A percentile compares a stretch with the other conserved stretches of the same genome.
These are phyloP conservation scores for Drosophila nannoptera DNA, from an alignment of 1,140 invertebrate species.

Conservation along the genomic window DNA sequence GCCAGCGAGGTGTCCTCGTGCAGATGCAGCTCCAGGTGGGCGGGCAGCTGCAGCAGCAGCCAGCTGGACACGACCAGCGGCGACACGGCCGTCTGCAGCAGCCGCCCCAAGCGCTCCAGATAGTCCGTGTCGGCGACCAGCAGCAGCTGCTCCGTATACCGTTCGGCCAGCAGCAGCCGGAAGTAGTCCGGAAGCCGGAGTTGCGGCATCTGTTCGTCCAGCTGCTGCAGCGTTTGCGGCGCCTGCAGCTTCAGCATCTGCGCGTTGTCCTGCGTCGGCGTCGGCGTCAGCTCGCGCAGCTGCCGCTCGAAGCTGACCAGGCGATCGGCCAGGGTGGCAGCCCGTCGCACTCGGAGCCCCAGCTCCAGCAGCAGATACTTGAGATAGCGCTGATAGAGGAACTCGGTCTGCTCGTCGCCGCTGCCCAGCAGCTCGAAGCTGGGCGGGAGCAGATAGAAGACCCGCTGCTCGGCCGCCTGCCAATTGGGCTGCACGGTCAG, in stretches of 20 bases:
- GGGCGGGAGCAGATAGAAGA: slow-evolving; percentile 66
- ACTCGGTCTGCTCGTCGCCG: slow-evolving; percentile 36
- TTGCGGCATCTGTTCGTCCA: slow-evolving; percentile 45
- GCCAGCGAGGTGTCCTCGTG: slow-evolving; percentile 47
- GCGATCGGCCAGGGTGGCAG: slow-evolving; percentile 40
- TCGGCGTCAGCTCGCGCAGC: slow-evolving; percentile 22
- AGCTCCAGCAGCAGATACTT: slow-evolving; percentile 65
- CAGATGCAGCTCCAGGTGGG: slow-evolving; percentile 56
- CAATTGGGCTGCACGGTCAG: slow-evolving; percentile 61
- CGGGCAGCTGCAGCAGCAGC: slow-evolving; percentile 62
- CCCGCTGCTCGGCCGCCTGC: slow-evolving; percentile 61
- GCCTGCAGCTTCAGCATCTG: slow-evolving; percentile 45
- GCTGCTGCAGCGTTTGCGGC: slow-evolving; percentile 47
- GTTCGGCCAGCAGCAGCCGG: slow-evolving; percentile 28
- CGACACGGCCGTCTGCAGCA: slow-evolving; percentile 26
- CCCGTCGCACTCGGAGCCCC: slow-evolving; percentile 55
- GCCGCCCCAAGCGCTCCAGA: slow-evolving; percentile 29
- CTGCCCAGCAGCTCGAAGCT: slow-evolving; percentile 45
- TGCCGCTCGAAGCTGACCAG: slow-evolving; percentile 57
- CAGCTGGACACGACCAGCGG: slow-evolving; percentile 50
- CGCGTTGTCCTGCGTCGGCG: neutral
- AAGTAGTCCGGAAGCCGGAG: slow-evolving; percentile 57
- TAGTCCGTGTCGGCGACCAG: slow-evolving; percentile 64
- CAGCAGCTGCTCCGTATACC: slow-evolving; percentile 31
- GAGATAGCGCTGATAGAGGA: slow-evolving; percentile 61